A percentile compares a stretch with the other conserved stretches of the same genome.
Conservation (phyloP, 2,113 vertebrate genomes). For the Actenoides lindsayi region DNA sequence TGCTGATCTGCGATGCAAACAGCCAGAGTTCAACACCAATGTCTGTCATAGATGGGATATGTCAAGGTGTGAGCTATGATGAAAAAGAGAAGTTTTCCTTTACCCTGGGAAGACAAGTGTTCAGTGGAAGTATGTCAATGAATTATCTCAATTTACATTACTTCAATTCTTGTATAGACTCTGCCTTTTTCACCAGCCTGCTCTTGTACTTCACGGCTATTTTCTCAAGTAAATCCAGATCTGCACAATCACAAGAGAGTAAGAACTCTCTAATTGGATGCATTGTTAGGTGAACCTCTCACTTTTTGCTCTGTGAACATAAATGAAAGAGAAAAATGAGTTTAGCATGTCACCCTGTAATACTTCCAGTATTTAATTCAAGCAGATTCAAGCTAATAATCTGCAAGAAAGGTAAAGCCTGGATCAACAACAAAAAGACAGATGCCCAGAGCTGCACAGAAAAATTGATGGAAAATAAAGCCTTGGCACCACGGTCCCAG, state of each 20-base stretch:
- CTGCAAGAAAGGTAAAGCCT: not conserved
- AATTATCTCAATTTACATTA: not conserved
- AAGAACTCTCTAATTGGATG: not conserved
- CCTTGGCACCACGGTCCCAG: not conserved
- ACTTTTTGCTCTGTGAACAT: not conserved
- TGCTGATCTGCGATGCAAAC: constrained; percentile 75
- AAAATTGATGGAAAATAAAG: not conserved
- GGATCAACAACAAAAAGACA: not conserved
- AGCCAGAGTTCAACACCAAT: constrained; percentile 72
- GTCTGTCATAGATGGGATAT: constrained; percentile 61
- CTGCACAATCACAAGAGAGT: not conserved
- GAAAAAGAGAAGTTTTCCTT: constrained; percentile 76
- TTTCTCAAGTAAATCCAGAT: not conserved
- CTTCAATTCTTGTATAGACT: not conserved
- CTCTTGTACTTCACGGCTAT: not conserved
- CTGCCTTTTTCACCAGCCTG: not conserved
- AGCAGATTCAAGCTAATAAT: not conserved
- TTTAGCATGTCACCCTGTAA: not conserved
- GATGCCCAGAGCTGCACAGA: not conserved
- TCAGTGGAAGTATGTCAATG: constrained; percentile 79
- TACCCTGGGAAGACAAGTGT: constrained; percentile 81
- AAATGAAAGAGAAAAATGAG: not conserved
- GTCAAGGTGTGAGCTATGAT: constrained; percentile 77
- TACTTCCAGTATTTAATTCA: not conserved
- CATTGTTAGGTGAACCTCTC: not conserved